phyloP scores from a whole-genome alignment of 2,888 invertebrate species.

The Cantharis rufa region DNA sequence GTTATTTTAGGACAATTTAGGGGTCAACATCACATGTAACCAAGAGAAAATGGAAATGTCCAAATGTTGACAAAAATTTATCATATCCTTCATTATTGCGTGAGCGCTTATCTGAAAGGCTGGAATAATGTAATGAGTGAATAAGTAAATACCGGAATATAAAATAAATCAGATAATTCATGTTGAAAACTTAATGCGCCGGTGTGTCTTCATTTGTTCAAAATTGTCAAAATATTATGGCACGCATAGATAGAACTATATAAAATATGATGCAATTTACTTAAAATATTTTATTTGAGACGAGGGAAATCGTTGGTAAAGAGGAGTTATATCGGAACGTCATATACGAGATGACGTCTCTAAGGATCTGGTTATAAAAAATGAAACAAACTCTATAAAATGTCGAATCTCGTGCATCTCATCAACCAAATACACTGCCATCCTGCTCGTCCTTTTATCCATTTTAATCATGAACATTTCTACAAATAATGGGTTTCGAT shows the following conservation, averaged over 20 bases:
- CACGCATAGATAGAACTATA: slow-evolving; percentile 17
- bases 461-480: background rate
- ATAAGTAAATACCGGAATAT: slow-evolving; percentile 10
- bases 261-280: slow-evolving; percentile 28
- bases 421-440: slow-evolving; percentile 39
- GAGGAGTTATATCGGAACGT: slow-evolving; percentile 39
- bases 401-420: slow-evolving; percentile 52
- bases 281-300: slow-evolving; percentile 30
- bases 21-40: background rate
- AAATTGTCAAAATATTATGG: slow-evolving; percentile 29
- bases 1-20: slow-evolving; percentile 3
- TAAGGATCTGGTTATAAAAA: slow-evolving; percentile 43
- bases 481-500: background rate
- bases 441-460: background rate
- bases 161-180: slow-evolving; percentile 37
- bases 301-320: slow-evolving; percentile 42
- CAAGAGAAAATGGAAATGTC: background rate
- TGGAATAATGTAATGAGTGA: slow-evolving; percentile 28
- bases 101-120: slow-evolving; percentile 18
- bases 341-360: slow-evolving; percentile 36
- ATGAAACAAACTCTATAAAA: slow-evolving; percentile 51
- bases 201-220: slow-evolving; percentile 38
- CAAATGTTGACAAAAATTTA: slow-evolving; percentile 21
- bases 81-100: slow-evolving; percentile 12
- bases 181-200: slow-evolving; percentile 39